A percentile compares a stretch with the other conserved stretches of the same genome.
Conservation (phyloP, 1,140 invertebrate species). For the Archegozetes longisetosus region DNA sequence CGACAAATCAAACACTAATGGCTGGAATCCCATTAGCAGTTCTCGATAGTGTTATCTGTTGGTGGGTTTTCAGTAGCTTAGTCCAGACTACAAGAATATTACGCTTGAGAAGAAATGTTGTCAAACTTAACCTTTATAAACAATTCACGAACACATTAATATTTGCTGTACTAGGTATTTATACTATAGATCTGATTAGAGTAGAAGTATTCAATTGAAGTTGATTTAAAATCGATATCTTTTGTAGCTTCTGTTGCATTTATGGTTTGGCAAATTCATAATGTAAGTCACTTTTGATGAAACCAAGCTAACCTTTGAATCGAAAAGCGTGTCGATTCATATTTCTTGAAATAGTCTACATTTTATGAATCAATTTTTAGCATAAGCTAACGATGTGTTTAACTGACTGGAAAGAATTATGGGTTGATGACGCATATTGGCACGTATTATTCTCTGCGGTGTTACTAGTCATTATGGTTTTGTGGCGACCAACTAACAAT, state of each 20-base stretch:
- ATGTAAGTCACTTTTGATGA: slow-evolving; percentile 21
- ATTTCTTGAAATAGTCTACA: too few relatives aligned
- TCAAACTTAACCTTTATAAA: slow-evolving; percentile 73
- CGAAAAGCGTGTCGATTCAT: too few relatives aligned
- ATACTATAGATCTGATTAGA: too few relatives aligned
- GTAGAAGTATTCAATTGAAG: slow-evolving; percentile 11
- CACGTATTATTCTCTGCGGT: slow-evolving; percentile 75
- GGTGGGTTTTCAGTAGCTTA: slow-evolving; percentile 57
- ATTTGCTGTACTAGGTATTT: slow-evolving; percentile 55
- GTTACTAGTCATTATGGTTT: slow-evolving; percentile 74
- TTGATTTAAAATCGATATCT: slow-evolving; percentile 15
- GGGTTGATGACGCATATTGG: slow-evolving; percentile 88
- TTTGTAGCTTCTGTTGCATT: slow-evolving; percentile 57
- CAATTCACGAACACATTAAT: slow-evolving; percentile 86
- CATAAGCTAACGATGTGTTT: slow-evolving; percentile 51
- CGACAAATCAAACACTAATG: slow-evolving; percentile 46
- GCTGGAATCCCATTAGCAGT: slow-evolving; percentile 53
- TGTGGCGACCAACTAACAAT: slow-evolving; percentile 85
- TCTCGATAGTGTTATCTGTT: slow-evolving; percentile 45
- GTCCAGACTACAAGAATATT: slow-evolving; percentile 74
- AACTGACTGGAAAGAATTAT: slow-evolving; percentile 70
- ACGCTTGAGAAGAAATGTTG: slow-evolving; percentile 58
- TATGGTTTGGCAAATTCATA: slow-evolving; percentile 77
- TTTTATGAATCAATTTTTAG: too few relatives aligned
- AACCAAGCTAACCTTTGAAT: not conserved